A percentile compares a stretch with the other conserved stretches of the same genome.
These are phyloP conservation scores for Zapus hudsonius DNA, from an alignment of 2,113 vertebrate genomes.

Conservation along the genomic window DNA sequence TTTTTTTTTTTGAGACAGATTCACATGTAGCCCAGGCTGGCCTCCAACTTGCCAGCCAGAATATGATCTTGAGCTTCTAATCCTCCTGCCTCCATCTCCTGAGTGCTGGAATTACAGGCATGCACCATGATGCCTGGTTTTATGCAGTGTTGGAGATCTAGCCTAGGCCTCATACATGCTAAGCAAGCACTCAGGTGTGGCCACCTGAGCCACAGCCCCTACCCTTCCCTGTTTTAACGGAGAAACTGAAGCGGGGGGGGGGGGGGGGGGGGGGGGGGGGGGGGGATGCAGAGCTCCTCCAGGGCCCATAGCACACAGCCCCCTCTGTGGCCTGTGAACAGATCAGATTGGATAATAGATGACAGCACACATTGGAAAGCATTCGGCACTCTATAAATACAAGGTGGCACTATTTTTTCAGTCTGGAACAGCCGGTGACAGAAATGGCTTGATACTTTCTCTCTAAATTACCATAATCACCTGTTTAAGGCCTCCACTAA, in stretches of 20 bases:
- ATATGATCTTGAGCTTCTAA: neutral
- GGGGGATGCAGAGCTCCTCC: neutral
- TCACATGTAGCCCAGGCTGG: neutral
- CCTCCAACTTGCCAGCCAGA: neutral
- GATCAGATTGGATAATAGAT: slow-evolving; percentile 57
- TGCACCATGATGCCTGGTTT: neutral
- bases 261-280: too few relatives aligned
- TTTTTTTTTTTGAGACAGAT: neutral
- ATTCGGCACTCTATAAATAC: slow-evolving; percentile 61
- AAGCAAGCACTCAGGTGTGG: neutral
- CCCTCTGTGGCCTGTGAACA: neutral
- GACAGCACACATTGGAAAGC: slow-evolving; percentile 46
- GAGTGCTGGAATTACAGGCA: neutral
- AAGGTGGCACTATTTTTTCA: slow-evolving; percentile 60
- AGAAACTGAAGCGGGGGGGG: neutral
- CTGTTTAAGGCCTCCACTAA: slow-evolving; percentile 58
- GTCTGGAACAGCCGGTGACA: slow-evolving; percentile 55
- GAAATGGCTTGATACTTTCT: slow-evolving; percentile 70
- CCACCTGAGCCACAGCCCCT: neutral
- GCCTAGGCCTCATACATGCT: neutral
- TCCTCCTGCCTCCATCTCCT: neutral
- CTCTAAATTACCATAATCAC: slow-evolving; percentile 77
- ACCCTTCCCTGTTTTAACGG: neutral
- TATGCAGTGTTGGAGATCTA: neutral
- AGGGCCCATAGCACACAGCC: neutral